Evolutionary conservation across 1,140 invertebrate species (phyloP), one percentile per base, ranked within the genome.

Genomic region (Orius insidiosus): DNA sequence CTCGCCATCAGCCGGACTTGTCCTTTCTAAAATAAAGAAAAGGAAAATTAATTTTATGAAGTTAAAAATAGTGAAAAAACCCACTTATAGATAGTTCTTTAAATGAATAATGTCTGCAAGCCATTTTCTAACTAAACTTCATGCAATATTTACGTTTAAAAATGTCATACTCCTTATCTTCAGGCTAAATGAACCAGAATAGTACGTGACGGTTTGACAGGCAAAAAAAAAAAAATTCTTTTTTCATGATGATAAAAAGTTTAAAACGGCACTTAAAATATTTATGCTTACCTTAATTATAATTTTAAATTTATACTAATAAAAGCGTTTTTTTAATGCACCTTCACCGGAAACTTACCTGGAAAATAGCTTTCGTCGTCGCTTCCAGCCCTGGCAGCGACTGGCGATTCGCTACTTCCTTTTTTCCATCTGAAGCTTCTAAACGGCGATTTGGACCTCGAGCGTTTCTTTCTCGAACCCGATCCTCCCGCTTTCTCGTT

Each of bases 381-480:
- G 62, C 78, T 82, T 54, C 76, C 78, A 53, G 54, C 11, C 67
- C 64, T 45, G 15, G 19, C 14, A 3, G n/a, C 32, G 4, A 15
- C 11, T 1, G 34, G 30, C 9, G 32, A 11, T 36, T 36, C 14
- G 16, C 30, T 24, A 34, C 38, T 24, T 18, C 66, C 65, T 60
- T 80, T 81, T 72, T 84, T 85, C 83, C 84, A 88, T 47, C 83
- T 74, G 72, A 88, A 87, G 64, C 83, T 86, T 55, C 85, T 68
- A 74, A 90, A 90, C 41, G 85, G 85, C 49, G 83, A 87, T 66
- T 88, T 90, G 68, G 84, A 87, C 53, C 85, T 74, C 51, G 76
- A 84, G 53, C 77, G 74, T 61, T 79, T 74, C 69, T 82, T 83
- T 66, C 77, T 72, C 51, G 52, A 47, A 54, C 47, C 53, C 61